Evolutionary conservation across 2,797 vertebrate species (phyloP), one percentile per base, ranked within the genome.

Genomic region (Lateolabrax maculatus): DNA sequence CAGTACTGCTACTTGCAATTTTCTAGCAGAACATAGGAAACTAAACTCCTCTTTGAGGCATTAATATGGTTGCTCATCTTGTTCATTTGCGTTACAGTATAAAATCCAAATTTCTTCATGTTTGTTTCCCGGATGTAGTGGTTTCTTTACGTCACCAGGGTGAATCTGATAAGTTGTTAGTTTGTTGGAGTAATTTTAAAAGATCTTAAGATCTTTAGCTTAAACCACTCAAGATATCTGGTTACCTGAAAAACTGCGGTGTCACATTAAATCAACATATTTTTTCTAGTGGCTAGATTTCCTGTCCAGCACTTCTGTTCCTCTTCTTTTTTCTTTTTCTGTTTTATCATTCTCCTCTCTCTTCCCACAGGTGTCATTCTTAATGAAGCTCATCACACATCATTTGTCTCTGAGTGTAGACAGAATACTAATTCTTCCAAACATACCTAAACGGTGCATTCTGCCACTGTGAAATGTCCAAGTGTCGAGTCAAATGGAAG

Each of bases 401-500:
- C 3, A 43, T 60, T 67, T 69, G 23, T 49, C 23, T 75, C 34
- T 6, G 21, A 43, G 43, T 51, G n/a, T 1, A 37, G 19, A 48
- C 3, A 21, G 19, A 79, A 68, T 7, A 2, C 3, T 43, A 43
- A 84, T 71, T 56, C 49, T 6, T 27, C 37, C n/a, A 25, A 66
- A 64, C 8, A 31, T 21, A 44, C 19, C 12, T 43, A 7, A 61
- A 31, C 0, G 8, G 1, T 9, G 13, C 7, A 13, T 53, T 53
- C 12, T 39, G 16, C n/a, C 52, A 34, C 21, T 49, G 43, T 29
- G 23, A 57, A 67, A 71, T 25, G 12, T 75, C 21, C 4, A 44
- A 19, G 48, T 31, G 34, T 39, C 8, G 43, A 61, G 21, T 73
- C 49, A 80, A 71, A 73, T 60, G 36, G 70, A 80, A 78, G 80